Evolutionary conservation across 1,140 invertebrate genomes (phyloP), one percentile per base, ranked within the genome.

Genomic region (Drosophila mauritiana): DNA sequence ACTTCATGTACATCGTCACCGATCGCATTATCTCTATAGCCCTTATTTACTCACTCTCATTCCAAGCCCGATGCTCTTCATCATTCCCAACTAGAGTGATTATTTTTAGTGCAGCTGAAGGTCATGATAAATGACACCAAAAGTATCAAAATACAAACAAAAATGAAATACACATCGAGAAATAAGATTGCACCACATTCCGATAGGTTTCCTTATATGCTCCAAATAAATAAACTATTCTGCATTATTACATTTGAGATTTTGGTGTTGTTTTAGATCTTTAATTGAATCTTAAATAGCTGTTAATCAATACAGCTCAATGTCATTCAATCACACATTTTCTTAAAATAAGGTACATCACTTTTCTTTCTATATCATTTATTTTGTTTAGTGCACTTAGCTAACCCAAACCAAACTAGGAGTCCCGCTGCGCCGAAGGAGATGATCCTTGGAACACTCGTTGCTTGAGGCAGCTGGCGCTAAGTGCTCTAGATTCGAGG

Each of bases 81-180:
- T 67, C 61, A 54, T 75, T 22, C 45, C 27, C 64, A 68, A 68
- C 53, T 52, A 75, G 54, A 52, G 20, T n/a, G 39, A 59, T 48
- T 83, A 80, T 84, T 84, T 83, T 84, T 83, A 80, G 79, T 43
- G 51, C 68, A 48, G 72, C 51, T 54, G 69, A 82, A 83, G 83
- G 82, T 79, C 79, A 88, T 86, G 82, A 88, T 82, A 86, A 83
- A 86, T 88, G 82, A 86, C 82, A 86, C 82, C 83, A 22, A 79
- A 86, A 86, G 82, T 88, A 86, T 86, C 75, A 83, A 79, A 88
- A 82, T 86, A 79, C 82, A 85, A 62, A 11, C 48, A 37, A 37
- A 37, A 77, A 68, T 54, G 45, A 56, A 31, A 11, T 40, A 20
- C 53, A 73, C 49, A 2, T 20, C 12, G 51, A 76, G 36, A 34